Conservation (phyloP, 2,888 invertebrate species). For the Octodonta nipae region DNA sequence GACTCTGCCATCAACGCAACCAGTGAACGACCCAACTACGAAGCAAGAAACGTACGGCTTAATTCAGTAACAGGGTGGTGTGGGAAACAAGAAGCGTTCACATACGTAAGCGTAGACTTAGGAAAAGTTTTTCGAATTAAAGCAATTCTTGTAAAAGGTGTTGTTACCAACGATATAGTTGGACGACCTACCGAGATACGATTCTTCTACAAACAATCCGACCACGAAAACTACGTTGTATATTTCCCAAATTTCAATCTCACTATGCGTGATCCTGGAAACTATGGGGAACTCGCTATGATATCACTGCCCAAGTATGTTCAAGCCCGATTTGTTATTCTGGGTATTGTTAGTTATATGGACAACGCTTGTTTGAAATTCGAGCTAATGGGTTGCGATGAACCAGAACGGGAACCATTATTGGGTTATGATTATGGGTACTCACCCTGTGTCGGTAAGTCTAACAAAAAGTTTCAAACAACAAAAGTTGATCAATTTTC, state of each 20-base stretch:
- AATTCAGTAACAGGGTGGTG: conserved; percentile 94
- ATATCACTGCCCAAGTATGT: conserved; percentile 88
- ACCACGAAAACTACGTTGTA: conserved; percentile 87
- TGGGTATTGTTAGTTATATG: conserved; percentile 90
- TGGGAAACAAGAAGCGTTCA: conserved; percentile 91
- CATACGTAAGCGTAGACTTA: conserved; percentile 88
- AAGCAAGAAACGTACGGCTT: conserved; percentile 74
- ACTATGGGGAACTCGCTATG: conserved; percentile 92
- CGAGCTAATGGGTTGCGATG: conserved; percentile 91
- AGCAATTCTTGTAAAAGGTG: conserved; percentile 85
- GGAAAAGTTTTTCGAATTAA: conserved; percentile 86
- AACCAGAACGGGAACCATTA: conserved; percentile 66
- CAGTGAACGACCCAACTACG: conserved; percentile 81
- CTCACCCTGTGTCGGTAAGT: conserved; percentile 76
- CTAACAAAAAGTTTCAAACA: neutral
- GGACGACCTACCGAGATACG: conserved; percentile 92
- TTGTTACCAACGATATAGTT: conserved; percentile 87
- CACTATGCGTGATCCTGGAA: conserved; percentile 89
- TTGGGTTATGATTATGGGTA: conserved; percentile 86
- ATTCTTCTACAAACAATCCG: conserved; percentile 92
- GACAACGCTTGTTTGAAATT: conserved; percentile 93
- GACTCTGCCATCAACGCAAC: conserved; percentile 92
- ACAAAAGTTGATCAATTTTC: neutral
- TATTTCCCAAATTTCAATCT: conserved; percentile 93
- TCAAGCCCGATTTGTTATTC: conserved; percentile 82